phyloP scores from a whole-genome alignment of 2,888 invertebrate genomes.

The Girardia tigrina region DNA sequence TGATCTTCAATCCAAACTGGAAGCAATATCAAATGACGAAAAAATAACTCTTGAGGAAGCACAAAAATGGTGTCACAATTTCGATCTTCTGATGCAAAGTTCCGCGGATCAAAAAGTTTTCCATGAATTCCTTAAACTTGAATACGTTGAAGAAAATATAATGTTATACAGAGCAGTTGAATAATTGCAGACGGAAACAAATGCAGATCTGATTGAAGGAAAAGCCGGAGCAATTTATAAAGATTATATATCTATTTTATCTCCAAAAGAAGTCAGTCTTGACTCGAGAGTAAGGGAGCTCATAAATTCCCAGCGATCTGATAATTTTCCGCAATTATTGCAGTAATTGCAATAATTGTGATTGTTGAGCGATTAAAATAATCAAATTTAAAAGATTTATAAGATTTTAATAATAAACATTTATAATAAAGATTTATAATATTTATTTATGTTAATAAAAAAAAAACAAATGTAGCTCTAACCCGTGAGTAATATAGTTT shows the following conservation, averaged over 20 bases:
- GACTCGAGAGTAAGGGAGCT: slow-evolving; percentile 92
- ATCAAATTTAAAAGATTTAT: too few species aligned
- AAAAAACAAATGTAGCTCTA: too few species aligned
- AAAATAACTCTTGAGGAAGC: too few species aligned
- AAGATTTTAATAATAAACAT: too few species aligned
- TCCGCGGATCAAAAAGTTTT: slow-evolving; percentile 79
- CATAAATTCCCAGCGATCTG: slow-evolving; percentile 88
- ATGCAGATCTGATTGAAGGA: slow-evolving; percentile 81
- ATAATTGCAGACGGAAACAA: slow-evolving; percentile 80
- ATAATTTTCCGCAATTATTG: too few species aligned
- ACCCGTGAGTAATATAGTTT: too few species aligned
- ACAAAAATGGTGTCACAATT: too few species aligned
- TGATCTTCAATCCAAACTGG: not conserved
- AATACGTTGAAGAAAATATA: slow-evolving; percentile 97
- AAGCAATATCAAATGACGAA: not conserved
- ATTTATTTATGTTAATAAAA: too few species aligned
- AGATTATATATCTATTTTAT: slow-evolving; percentile 97
- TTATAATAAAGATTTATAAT: too few species aligned
- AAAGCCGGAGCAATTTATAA: slow-evolving; percentile 95
- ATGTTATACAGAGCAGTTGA: slow-evolving; percentile 96
- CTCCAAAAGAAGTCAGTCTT: slow-evolving; percentile 94
- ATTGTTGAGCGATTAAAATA: too few species aligned
- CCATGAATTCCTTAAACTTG: slow-evolving; percentile 84
- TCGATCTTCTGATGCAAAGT: too few species aligned
- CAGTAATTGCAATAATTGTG: too few species aligned